phyloP scores from a whole-genome alignment of 2,888 invertebrate genomes.

The Allygus modestus region DNA sequence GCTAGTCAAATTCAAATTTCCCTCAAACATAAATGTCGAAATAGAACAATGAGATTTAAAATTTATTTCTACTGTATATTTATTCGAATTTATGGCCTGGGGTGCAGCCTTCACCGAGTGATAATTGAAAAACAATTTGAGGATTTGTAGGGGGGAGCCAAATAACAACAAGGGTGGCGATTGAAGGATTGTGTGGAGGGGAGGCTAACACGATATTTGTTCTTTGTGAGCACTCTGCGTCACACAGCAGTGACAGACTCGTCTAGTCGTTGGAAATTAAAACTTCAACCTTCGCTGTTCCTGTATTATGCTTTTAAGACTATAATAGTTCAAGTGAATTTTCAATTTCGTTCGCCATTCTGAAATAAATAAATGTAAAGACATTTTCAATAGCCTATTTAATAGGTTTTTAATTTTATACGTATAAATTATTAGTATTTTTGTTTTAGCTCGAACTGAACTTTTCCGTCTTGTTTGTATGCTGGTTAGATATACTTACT shows the following conservation, averaged over 20 bases:
- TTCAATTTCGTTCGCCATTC: too few relatives aligned
- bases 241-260: background rate
- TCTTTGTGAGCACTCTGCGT: constrained; percentile 3
- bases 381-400: too few relatives aligned
- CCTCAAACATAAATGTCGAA: too few relatives aligned
- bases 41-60: background rate
- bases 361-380: too few relatives aligned
- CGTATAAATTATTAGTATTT: too few relatives aligned
- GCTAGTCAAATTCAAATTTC: too few relatives aligned
- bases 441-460: too few relatives aligned
- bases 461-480: too few relatives aligned
- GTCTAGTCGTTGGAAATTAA: background rate
- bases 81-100: background rate
- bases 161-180: constrained; percentile 24
- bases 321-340: too few relatives aligned
- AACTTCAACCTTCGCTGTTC: background rate
- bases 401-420: too few relatives aligned
- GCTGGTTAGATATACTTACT: too few relatives aligned
- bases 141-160: constrained; percentile 3
- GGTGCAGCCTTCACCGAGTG: constrained; percentile 4
- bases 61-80: background rate
- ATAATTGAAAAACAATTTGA: constrained; percentile 23
- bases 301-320: too few relatives aligned
- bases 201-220: background rate
- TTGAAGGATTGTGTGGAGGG: constrained; percentile 6